These are phyloP conservation scores for Trypoxylus dichotomus DNA, from an alignment of 1,140 invertebrate species.

Conservation along the genomic window DNA sequence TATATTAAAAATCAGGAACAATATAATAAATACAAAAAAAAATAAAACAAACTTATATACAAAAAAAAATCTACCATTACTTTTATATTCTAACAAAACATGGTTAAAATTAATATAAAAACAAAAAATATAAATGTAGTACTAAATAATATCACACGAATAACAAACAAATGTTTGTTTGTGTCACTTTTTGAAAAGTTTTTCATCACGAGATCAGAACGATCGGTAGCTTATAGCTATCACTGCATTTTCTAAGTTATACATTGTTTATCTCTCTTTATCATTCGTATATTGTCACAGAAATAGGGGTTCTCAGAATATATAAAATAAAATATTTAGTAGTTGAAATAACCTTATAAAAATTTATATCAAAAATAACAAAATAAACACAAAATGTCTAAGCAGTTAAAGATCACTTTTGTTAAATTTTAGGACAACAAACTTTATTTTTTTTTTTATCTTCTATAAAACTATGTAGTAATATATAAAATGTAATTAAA, in stretches of 20 bases:
- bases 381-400: neutral
- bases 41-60: slow-evolving; percentile 48
- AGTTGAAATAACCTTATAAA: slow-evolving; percentile 26
- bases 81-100: slow-evolving; percentile 47
- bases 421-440: slow-evolving; percentile 12
- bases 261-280: slow-evolving; percentile 12
- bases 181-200: slow-evolving; percentile 45
- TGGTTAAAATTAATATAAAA: slow-evolving; percentile 40
- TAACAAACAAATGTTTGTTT: slow-evolving; percentile 44
- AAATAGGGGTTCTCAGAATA: slow-evolving; percentile 10
- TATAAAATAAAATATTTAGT: slow-evolving; percentile 23
- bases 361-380: slow-evolving; percentile 18
- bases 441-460: neutral
- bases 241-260: slow-evolving; percentile 25
- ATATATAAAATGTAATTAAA: slow-evolving; percentile 12
- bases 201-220: slow-evolving; percentile 48
- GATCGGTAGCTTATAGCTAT: slow-evolving; percentile 31
- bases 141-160: slow-evolving; percentile 54
- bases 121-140: slow-evolving; percentile 50
- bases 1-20: slow-evolving; percentile 49
- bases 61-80: slow-evolving; percentile 49
- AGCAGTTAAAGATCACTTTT: neutral
- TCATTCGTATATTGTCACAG: slow-evolving; percentile 9
- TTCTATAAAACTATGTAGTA: slow-evolving; percentile 25
- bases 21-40: slow-evolving; percentile 52